phyloP scores from a whole-genome alignment of 2,888 invertebrate species.

The Ophion slaviceki region DNA sequence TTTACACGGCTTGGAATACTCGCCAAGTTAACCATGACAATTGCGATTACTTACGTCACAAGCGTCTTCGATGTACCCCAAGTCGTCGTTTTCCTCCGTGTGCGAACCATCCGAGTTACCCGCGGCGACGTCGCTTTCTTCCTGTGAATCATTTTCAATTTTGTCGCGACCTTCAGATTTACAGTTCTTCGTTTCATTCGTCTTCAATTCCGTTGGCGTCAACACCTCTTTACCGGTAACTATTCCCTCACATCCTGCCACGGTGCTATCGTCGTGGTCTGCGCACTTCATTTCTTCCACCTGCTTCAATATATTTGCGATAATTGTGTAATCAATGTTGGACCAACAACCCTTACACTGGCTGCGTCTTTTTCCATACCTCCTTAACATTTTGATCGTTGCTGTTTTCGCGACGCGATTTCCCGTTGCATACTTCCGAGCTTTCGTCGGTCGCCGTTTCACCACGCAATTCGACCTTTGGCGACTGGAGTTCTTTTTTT shows the following conservation, averaged over 20 bases:
- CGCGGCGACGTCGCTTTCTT: constrained; percentile 26
- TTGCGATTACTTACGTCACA: constrained; percentile 40
- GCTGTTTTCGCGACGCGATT: constrained; percentile 26
- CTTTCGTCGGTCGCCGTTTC: constrained; percentile 16
- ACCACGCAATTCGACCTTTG: background rate
- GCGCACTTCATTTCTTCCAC: constrained; percentile 29
- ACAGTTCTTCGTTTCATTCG: constrained; percentile 9
- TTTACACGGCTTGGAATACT: constrained; percentile 33
- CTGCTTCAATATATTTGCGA: constrained; percentile 34
- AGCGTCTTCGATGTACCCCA: constrained; percentile 18
- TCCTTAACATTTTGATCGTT: constrained; percentile 21
- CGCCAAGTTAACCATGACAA: constrained; percentile 26
- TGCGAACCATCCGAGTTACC: constrained; percentile 29
- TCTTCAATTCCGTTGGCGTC: constrained; percentile 16
- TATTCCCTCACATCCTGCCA: constrained; percentile 23
- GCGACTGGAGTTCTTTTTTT: constrained; percentile 5
- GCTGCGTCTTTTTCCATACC: constrained; percentile 23
- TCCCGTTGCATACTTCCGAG: constrained; percentile 1
- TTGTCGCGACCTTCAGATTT: constrained; percentile 3
- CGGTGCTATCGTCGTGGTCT: constrained; percentile 1
- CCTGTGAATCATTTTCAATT: constrained; percentile 2
- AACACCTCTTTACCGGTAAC: constrained; percentile 19
- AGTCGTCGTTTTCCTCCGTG: constrained; percentile 30
- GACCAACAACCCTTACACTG: constrained; percentile 23
- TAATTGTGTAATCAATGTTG: constrained; percentile 22